Base-by-base conservation (phyloP, 2,113 vertebrate species). In the Chascanopsetta lugubris region DNA sequence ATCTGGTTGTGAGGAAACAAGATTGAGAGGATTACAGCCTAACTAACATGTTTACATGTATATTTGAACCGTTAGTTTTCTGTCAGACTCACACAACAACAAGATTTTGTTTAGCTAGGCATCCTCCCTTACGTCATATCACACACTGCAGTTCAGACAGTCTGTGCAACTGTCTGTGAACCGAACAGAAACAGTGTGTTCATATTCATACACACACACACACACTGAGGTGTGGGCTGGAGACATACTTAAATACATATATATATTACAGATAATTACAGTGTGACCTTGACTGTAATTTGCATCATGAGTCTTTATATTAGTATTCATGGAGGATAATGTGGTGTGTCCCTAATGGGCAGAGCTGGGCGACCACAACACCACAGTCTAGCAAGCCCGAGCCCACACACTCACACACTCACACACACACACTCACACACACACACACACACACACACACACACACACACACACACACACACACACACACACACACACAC, bases 251-350 rank as follows among this genome's bases (percentile, higher is more conserved):
- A n/a, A n/a, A n/a, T 25, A 49, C 61, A 42, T 27, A 55, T 48
- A 25, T 59, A 43, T 10, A 27, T 4, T 18, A 27, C 24, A 58
- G 24, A 61, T 77, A 57, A 75, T 77, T 56, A 72, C 36, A 59
- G 20, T 21, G 13, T 70, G 71, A 76, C 74, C 76, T 72, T 84
- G 55, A 75, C 55, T 53, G 24, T 17, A 42, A 38, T 71, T 66
- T 68, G 47, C 55, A 66, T 77, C 40, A 32, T 27, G 29, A 66
- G 20, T 24, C 27, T 61, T 66, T 29, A 26, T 34, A 78, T 86
- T 70, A 73, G 50, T 66, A 75, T 84, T 84, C 65, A 70, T 62
- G 21, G 13, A 42, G 40, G 45, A 69, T 63, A 69, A 61, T 77
- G 38, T 57, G 63, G 70, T 48, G 22, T 49, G 56, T 69, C 71